These are phyloP conservation scores for Bombylius major DNA, from an alignment of 2,888 invertebrate genomes.

Conservation along the genomic window DNA sequence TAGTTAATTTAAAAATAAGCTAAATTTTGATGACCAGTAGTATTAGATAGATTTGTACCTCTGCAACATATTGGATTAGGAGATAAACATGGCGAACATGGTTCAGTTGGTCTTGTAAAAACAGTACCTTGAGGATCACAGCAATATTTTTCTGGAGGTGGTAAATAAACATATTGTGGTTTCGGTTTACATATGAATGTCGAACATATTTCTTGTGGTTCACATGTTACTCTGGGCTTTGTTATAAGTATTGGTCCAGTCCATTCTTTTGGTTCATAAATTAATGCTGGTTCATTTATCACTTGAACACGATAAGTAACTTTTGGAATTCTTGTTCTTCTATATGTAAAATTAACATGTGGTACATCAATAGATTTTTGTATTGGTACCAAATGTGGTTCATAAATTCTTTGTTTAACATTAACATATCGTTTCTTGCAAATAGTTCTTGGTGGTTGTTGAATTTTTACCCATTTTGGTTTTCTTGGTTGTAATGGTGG, in stretches of 20 bases:
- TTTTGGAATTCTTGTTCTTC: neutral
- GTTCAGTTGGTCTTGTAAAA: neutral
- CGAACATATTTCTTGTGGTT: neutral
- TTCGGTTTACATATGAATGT: neutral
- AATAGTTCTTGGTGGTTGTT: neutral
- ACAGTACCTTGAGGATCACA: neutral
- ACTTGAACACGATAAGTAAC: neutral
- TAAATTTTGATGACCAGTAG: too few relatives aligned
- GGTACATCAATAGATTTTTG: neutral
- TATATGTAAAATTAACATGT: neutral
- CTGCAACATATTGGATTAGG: too few relatives aligned
- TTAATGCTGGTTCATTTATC: neutral
- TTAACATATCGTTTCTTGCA: neutral
- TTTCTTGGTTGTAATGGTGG: neutral
- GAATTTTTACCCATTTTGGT: neutral
- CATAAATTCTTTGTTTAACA: neutral
- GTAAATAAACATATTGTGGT: neutral
- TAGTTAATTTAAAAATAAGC: too few relatives aligned
- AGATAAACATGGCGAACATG: neutral
- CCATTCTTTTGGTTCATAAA: neutral
- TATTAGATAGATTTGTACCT: too few relatives aligned
- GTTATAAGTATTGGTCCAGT: neutral
- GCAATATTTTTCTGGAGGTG: neutral
- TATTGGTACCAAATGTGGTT: neutral
- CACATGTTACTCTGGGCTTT: neutral